A percentile compares a stretch with the other conserved stretches of the same genome.
phyloP scores from a whole-genome alignment of 2,113 vertebrate genomes.

The Hyla sarda region DNA sequence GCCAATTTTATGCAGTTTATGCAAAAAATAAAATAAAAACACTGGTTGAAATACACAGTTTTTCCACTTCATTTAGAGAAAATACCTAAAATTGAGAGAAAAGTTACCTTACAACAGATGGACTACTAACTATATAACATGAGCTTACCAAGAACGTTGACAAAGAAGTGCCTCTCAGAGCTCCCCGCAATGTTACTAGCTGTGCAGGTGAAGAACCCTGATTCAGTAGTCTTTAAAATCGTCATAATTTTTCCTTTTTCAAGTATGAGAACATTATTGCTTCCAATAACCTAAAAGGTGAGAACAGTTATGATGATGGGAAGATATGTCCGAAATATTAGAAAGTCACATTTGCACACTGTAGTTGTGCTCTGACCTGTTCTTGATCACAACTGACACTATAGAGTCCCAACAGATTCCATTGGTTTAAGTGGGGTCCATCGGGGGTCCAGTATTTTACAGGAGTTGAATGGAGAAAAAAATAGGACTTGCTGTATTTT shows the following conservation, averaged over 20 bases:
- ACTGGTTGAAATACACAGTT: too few species aligned
- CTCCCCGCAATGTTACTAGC: constrained; percentile 90
- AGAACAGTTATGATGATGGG: constrained; percentile 1
- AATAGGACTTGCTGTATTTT: too few species aligned
- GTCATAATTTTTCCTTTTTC: constrained; percentile 85
- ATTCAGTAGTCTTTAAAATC: constrained; percentile 76
- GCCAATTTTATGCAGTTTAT: too few species aligned
- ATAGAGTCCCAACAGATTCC: too few species aligned
- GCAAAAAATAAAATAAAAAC: too few species aligned
- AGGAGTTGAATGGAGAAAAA: too few species aligned
- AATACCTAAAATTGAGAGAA: not conserved
- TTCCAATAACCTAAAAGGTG: constrained; percentile 79
- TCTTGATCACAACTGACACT: too few species aligned
- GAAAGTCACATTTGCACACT: not conserved
- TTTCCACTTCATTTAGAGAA: too few species aligned
- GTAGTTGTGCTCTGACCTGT: too few species aligned
- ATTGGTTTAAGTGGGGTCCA: too few species aligned
- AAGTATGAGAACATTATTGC: constrained; percentile 77
- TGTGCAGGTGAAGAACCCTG: constrained; percentile 88
- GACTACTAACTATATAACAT: not conserved
- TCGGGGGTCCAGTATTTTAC: too few species aligned
- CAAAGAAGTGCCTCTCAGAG: constrained; percentile 84
- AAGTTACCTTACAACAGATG: not conserved
- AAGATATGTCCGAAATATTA: not conserved
- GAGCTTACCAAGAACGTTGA: constrained; percentile 86